Evolutionary conservation across 2,888 invertebrate genomes (phyloP).

Genomic region (Polydrusus cervinus): DNA sequence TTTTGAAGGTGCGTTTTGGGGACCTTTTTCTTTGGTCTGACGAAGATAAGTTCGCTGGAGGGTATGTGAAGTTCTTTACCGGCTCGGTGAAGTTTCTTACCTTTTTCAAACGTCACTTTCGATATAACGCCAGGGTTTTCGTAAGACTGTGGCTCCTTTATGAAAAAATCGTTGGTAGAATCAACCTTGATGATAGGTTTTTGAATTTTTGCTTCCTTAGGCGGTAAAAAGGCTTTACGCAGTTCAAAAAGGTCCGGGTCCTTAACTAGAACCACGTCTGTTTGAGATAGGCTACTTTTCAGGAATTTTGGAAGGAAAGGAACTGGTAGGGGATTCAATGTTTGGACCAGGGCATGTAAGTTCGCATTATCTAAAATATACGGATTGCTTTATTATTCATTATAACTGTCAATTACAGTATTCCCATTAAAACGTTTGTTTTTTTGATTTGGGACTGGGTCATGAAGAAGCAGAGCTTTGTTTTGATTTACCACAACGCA

Average conservation of each 20-base stretch:
- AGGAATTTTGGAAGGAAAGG: slow-evolving; percentile 23
- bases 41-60: background rate
- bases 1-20: background rate
- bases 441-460: no score
- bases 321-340: slow-evolving; percentile 26
- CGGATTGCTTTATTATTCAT: background rate
- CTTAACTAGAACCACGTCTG: slow-evolving; percentile 25
- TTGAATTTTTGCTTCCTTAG: background rate
- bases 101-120: slow-evolving; percentile 36
- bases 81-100: slow-evolving; percentile 62
- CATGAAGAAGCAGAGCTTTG: no score
- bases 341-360: slow-evolving; percentile 2
- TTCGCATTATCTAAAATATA: slow-evolving; percentile 41
- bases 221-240: slow-evolving; percentile 18
- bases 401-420: no score
- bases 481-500: no score
- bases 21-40: background rate
- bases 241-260: slow-evolving; percentile 43
- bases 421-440: no score
- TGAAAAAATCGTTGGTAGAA: slow-evolving; percentile 32
- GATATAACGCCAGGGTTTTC: slow-evolving; percentile 18
- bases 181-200: slow-evolving; percentile 30
- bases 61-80: slow-evolving; percentile 58
- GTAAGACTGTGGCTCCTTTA: slow-evolving; percentile 27
- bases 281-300: slow-evolving; percentile 34